These are phyloP conservation scores for Protonibea diacanthus DNA, from an alignment of 2,797 vertebrate genomes.

Conservation along the genomic window DNA sequence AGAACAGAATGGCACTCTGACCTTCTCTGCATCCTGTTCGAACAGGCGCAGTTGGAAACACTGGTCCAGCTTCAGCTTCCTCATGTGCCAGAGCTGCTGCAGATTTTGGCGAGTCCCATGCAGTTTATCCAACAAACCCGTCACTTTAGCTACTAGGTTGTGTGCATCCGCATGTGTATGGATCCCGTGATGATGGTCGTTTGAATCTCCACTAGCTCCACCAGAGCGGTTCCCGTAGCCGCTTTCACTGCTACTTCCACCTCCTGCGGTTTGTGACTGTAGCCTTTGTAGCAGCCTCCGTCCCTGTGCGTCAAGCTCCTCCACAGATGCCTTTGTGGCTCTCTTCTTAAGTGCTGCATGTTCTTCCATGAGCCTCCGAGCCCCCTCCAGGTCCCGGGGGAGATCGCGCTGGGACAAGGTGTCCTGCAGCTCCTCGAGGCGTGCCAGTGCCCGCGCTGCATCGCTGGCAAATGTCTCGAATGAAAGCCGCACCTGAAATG, in stretches of 20 bases:
- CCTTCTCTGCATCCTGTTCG: conserved; percentile 98
- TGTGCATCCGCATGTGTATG: conserved; percentile 90
- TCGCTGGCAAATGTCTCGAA: conserved; percentile 97
- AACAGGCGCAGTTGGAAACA: conserved; percentile 97
- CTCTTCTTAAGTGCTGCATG: conserved; percentile 95
- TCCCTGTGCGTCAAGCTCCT: conserved; percentile 96
- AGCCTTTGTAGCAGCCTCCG: conserved; percentile 94
- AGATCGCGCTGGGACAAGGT: conserved; percentile 95
- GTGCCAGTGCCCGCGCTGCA: conserved; percentile 91
- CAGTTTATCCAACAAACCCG: conserved; percentile 93
- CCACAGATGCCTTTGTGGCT: conserved; percentile 95
- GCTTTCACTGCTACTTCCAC: conserved; percentile 74
- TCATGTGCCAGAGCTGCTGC: conserved; percentile 97
- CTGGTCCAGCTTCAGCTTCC: conserved; percentile 94
- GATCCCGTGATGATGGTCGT: conserved; percentile 80
- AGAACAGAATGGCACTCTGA: conserved; percentile 61
- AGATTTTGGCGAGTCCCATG: conserved; percentile 95
- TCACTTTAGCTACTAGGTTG: conserved; percentile 93
- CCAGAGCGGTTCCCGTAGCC: conserved; percentile 87
- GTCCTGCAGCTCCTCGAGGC: conserved; percentile 96
- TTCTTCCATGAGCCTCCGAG: conserved; percentile 95
- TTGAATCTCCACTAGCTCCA: conserved; percentile 77
- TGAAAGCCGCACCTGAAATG: conserved; percentile 81
- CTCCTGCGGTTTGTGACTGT: conserved; percentile 86
- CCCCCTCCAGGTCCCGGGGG: conserved; percentile 94